Evolutionary conservation across 2,797 vertebrate genomes (phyloP).

Genomic region (Lepilemur ruficaudatus): DNA sequence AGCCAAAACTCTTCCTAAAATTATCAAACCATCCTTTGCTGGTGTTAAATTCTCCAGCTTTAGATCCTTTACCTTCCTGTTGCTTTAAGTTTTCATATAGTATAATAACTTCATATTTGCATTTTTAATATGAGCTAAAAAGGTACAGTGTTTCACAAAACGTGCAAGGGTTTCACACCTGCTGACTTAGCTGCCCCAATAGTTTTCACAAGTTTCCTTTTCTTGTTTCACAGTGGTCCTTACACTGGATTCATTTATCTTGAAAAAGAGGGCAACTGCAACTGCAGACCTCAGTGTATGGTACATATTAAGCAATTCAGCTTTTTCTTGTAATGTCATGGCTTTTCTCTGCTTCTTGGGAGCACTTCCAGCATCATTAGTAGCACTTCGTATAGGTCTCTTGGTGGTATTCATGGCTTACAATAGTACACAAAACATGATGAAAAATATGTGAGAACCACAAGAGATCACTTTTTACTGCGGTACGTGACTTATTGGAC

Average conservation of each 20-base stretch:
- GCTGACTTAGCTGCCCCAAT: not conserved
- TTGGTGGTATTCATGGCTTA: not conserved
- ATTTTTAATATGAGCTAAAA: not conserved
- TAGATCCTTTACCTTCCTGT: not conserved
- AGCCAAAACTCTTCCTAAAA: not conserved
- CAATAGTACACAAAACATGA: not conserved
- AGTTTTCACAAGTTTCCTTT: not conserved
- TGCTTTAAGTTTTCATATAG: not conserved
- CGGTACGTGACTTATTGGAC: not conserved
- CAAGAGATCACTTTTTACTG: not conserved
- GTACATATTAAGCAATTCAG: not conserved
- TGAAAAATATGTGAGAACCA: not conserved
- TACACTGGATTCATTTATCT: not conserved
- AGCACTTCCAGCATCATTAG: not conserved
- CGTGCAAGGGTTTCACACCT: not conserved
- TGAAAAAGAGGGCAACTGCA: not conserved
- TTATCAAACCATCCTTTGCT: not conserved
- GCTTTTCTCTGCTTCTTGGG: not conserved
- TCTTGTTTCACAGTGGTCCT: not conserved
- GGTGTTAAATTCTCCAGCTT: not conserved
- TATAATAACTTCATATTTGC: not conserved
- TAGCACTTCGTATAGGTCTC: too few relatives aligned
- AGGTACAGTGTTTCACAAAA: not conserved
- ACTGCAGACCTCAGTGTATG: not conserved
- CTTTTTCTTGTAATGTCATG: not conserved